Conservation (phyloP, 2,113 vertebrate species). For the Isurus oxyrinchus region DNA sequence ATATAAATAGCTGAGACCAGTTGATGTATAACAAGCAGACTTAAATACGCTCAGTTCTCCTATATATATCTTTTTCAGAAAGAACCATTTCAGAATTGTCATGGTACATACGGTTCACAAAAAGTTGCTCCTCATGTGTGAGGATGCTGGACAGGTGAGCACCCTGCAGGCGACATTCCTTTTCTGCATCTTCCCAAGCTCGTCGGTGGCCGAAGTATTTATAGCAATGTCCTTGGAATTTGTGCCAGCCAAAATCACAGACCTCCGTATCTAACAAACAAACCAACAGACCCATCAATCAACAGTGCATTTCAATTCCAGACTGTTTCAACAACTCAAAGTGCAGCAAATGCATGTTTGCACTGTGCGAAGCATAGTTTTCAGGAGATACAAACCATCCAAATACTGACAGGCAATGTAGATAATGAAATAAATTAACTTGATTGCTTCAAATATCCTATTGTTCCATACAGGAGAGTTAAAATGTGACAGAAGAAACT, state of each 20-base stretch:
- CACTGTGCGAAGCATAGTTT: no score
- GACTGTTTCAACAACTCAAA: not conserved
- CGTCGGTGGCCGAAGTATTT: conserved; percentile 83
- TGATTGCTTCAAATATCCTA: not conserved
- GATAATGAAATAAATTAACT: not conserved
- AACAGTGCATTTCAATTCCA: not conserved
- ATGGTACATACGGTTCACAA: conserved; percentile 82
- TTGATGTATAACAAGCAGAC: not conserved
- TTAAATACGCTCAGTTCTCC: not conserved
- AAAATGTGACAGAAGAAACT: not conserved
- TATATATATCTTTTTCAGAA: not conserved
- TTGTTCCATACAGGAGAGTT: not conserved
- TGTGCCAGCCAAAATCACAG: conserved; percentile 94
- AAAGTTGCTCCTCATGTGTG: conserved; percentile 82
- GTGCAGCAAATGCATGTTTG: not conserved
- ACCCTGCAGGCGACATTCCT: conserved; percentile 88
- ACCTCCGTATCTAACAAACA: conserved; percentile 73
- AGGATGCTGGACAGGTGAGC: conserved; percentile 85
- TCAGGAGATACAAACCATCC: not conserved
- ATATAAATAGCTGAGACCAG: not conserved
- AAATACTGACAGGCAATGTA: not conserved
- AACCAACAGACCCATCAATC: conserved; percentile 14
- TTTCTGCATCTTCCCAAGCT: conserved; percentile 87
- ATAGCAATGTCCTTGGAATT: conserved; percentile 96
- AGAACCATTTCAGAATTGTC: not conserved